Evolutionary conservation across 2,888 invertebrate genomes (phyloP), one percentile per base, ranked within the genome.

Genomic region (Nomada ruficornis): DNA sequence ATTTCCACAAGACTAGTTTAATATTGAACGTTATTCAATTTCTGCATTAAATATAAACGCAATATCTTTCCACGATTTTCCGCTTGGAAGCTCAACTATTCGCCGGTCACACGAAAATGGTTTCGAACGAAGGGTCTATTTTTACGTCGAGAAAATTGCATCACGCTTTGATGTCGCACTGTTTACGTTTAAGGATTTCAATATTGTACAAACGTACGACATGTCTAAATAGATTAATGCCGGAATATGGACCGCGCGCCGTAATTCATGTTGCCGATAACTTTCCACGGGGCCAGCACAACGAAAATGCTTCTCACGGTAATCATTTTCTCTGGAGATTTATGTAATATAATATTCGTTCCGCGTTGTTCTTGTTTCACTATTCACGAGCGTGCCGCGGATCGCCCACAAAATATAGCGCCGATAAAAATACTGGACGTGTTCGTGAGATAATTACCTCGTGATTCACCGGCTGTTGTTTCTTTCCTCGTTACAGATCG

Each of bases 111-210:
- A 42, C 63, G 62, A 60, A 76, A 65, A 80, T 75, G 55, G 18
- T 63, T 67, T 63, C 60, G 23, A 57, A 57, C 60, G 80, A 80
- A 67, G 44, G 50, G 55, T 65, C 70, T 74, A 82, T 82, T 82
- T 74, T 79, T 62, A 75, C 54, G n/a, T n/a, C 42, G 60, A 1
- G 62, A 29, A 44, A 79, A 74, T 69, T 81, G 65, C 81, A 65
- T 74, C 74, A 70, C 23, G 36, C 29, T 60, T 26, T 52, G 64
- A 42, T 44, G 26, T 65, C 23, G 67, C 62, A 65, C 47, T 76
- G 69, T 82, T 80, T 80, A 77, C 76, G 72, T 80, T 80, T 82
- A 80, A 76, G 82, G 76, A 80, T 77, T 81, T 82, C 76, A 69
- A 82, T 77, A 72, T 80, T 78, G 71, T 29, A 59, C 42, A 59